Evolutionary conservation across 1,140 invertebrate genomes (phyloP), one percentile per base, ranked within the genome.

Genomic region (Brachystomella parvula): DNA sequence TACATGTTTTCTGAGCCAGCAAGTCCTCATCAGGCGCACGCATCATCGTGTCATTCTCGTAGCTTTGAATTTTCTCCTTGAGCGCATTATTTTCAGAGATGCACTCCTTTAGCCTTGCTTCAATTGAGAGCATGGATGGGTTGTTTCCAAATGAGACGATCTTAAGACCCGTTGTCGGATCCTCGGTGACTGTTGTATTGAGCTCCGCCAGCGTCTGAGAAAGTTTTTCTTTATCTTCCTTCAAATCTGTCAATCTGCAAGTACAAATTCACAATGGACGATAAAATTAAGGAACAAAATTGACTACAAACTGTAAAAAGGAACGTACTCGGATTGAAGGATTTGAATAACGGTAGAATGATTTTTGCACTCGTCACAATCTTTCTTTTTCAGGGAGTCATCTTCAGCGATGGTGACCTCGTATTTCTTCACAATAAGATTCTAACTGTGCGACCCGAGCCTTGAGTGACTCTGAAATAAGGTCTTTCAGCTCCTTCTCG

Each of bases 61-160:
- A 53, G 28, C 47, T 32, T 3, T 58, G 32, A 2, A 72, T 17
- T 56, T 64, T 67, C 21, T 56, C 64, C 57, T 69, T 69, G n/a
- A 72, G 39, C 39, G 35, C 26, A 29, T 69, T 66, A 32, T 69
- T 72, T 61, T 72, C 71, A 12, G 35, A 60, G 3, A 65, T 31
- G 3, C 63, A 24, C 53, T 72, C 67, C 30, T 64, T 66, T 15
- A 72, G 49, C 35, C 65, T 49, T 3, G 63, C 61, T 26, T 72
- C 67, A 2, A 68, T 33, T 0, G 71, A 61, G 17, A 72, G n/a
- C 60, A 62, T 32, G 1, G 71, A 72, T 21, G 71, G 71, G 57
- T 72, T 72, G 12, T 63, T 69, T 24, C 65, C 67, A 47, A 67
- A 72, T 12, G 71, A 64, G 19, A 72, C 63, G n/a, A 72, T 65